Conservation (phyloP, 2,113 vertebrate species). For the Chaetops frenatus region DNA sequence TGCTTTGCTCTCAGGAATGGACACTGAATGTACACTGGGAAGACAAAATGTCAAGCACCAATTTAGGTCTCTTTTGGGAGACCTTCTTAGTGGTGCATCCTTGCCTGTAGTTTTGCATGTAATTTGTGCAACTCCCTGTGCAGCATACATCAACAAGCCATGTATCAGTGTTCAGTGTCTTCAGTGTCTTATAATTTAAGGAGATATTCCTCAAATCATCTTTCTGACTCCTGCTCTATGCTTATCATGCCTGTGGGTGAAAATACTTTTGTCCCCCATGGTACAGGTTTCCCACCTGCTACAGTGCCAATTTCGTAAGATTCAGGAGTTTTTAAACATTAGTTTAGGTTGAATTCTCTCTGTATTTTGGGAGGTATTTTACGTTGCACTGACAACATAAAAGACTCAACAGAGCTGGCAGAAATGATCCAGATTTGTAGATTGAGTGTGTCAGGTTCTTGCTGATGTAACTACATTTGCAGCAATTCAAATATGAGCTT, state of each 20-base stretch:
- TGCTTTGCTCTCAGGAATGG: not conserved
- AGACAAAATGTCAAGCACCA: not conserved
- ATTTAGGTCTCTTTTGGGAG: not conserved
- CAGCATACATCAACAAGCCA: fast-evolving
- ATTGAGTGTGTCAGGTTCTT: not conserved
- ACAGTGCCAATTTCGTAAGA: fast-evolving
- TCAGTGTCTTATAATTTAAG: not conserved
- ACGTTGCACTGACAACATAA: not conserved
- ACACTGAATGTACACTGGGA: not conserved
- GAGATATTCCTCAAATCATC: not conserved
- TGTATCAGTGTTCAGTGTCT: not conserved
- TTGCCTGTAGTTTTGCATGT: not conserved
- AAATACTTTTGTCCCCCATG: not conserved
- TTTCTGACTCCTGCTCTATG: not conserved
- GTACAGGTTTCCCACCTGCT: not conserved
- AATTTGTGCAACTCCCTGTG: not conserved
- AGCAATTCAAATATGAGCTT: not conserved
- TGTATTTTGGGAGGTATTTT: not conserved
- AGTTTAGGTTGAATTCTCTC: not conserved
- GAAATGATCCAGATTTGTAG: not conserved
- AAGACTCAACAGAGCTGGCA: not conserved
- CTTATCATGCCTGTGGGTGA: not conserved
- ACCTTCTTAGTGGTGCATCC: not conserved
- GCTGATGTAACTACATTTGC: not conserved
- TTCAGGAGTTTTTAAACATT: not conserved